phyloP scores from a whole-genome alignment of 1,140 invertebrate species.

The Trypoxylus dichotomus region DNA sequence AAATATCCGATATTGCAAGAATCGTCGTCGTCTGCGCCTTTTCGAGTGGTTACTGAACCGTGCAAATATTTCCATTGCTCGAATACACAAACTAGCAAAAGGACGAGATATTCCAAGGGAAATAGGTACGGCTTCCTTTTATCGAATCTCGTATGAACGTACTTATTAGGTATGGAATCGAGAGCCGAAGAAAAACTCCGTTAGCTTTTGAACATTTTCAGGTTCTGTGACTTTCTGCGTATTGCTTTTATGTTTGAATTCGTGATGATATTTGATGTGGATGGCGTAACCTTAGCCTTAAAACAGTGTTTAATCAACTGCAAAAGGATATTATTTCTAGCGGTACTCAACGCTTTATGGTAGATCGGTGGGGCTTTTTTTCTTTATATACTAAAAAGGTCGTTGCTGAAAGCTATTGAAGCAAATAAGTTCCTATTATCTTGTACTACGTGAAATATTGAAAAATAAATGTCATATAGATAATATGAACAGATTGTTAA shows the following conservation, averaged over 20 bases:
- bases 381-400: no score
- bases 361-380: no score
- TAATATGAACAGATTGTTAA: no score
- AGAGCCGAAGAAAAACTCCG: neutral
- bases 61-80: constrained; percentile 6
- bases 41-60: neutral
- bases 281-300: neutral
- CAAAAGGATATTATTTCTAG: no score
- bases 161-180: no score
- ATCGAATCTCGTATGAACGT: neutral
- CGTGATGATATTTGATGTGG: neutral
- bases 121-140: neutral
- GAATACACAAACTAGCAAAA: neutral
- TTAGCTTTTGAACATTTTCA: neutral
- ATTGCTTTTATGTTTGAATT: neutral
- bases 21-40: neutral
- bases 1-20: neutral
- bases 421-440: no score
- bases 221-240: neutral
- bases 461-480: no score
- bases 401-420: no score
- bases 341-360: no score
- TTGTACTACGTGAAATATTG: no score
- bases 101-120: neutral
- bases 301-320: neutral